Evolutionary conservation across 2,888 invertebrate species (phyloP).

Genomic region (Rhingia rostrata): DNA sequence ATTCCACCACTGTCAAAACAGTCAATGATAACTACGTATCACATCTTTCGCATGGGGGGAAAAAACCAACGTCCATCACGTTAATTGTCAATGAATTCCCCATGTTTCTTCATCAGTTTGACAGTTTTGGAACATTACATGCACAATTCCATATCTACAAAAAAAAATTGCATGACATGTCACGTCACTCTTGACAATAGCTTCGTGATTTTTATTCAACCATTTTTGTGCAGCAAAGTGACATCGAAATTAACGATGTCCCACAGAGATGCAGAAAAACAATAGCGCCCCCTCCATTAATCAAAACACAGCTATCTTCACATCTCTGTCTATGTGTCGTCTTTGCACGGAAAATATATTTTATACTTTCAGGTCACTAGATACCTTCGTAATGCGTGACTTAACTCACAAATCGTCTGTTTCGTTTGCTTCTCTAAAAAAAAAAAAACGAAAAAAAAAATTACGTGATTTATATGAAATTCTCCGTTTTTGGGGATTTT

Average conservation of each 20-base stretch:
- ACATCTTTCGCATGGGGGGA: background rate
- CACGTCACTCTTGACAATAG: slow-evolving; percentile 22
- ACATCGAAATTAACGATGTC: slow-evolving; percentile 18
- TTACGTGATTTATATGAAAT: slow-evolving; percentile 24
- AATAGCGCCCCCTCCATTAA: background rate
- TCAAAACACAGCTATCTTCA: slow-evolving; percentile 10
- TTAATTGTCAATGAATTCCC: slow-evolving; percentile 18
- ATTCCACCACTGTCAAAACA: background rate
- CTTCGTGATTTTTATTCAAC: slow-evolving; percentile 13
- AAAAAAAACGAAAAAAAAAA: background rate
- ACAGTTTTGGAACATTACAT: slow-evolving; percentile 35
- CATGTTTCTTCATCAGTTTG: slow-evolving; percentile 14
- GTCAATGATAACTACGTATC: background rate
- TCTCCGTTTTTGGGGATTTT: slow-evolving; percentile 65
- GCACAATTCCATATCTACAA: background rate
- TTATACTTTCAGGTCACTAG: slow-evolving; percentile 65
- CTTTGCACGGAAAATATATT: slow-evolving; percentile 30
- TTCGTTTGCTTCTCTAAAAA: background rate
- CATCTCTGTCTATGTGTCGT: background rate
- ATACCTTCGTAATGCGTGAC: slow-evolving; percentile 58
- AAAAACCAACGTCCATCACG: background rate
- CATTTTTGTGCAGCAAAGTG: slow-evolving; percentile 17
- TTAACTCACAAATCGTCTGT: slow-evolving; percentile 43
- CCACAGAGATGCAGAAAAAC: slow-evolving; percentile 37
- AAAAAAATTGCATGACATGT: slow-evolving; percentile 12